A percentile compares a stretch with the other conserved stretches of the same genome.
Conservation (phyloP, 2,113 vertebrate species). For the Ellobius talpinus region DNA sequence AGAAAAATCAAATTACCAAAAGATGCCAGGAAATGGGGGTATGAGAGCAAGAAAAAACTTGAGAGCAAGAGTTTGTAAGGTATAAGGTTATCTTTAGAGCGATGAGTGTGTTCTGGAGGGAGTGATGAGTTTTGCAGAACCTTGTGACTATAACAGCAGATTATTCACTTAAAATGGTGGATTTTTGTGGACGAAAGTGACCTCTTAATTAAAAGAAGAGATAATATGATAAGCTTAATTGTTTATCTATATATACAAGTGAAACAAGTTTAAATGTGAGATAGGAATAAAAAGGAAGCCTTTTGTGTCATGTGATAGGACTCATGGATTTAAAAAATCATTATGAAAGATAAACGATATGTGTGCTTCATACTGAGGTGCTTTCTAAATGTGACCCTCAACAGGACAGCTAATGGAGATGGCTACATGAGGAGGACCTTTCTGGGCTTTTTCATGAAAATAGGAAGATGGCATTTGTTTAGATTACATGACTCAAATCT, state of each 20-base stretch:
- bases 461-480: constrained; percentile 50
- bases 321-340: neutral
- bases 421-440: neutral
- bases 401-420: constrained; percentile 7
- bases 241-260: neutral
- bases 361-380: neutral
- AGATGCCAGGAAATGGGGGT: neutral
- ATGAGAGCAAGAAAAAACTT: too few relatives aligned
- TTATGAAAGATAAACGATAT: neutral
- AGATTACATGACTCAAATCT: constrained; percentile 43
- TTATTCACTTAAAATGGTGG: constrained; percentile 1
- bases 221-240: constrained; percentile 12
- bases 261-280: neutral
- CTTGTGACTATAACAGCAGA: neutral
- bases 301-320: neutral
- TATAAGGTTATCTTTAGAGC: neutral
- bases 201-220: neutral
- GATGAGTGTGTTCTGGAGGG: neutral
- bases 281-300: neutral
- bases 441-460: neutral
- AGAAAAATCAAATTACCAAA: neutral
- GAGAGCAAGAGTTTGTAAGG: neutral
- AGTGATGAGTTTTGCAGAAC: neutral
- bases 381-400: neutral
- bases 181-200: neutral